phyloP scores from a whole-genome alignment of 2,113 vertebrate species.

The Pollachius pollachius region DNA sequence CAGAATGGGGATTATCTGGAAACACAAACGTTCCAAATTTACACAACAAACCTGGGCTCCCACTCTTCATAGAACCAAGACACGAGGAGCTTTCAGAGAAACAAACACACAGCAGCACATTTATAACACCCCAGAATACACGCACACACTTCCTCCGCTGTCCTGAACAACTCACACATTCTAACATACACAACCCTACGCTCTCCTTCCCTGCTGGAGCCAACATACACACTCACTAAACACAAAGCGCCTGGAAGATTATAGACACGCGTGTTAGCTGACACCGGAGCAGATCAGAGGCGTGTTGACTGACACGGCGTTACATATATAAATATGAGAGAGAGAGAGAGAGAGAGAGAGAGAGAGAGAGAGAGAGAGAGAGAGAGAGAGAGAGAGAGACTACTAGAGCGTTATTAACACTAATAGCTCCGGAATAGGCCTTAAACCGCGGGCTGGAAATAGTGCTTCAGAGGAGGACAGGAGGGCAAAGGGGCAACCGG shows the following conservation, averaged over 20 bases:
- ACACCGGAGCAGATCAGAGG: conserved; percentile 26
- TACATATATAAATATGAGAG: not conserved
- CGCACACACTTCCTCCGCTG: conserved; percentile 42
- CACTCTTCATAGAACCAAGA: conserved; percentile 40
- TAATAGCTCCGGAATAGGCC: conserved; percentile 66
- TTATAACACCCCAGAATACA: not conserved
- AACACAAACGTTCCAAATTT: conserved; percentile 64
- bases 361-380: no score
- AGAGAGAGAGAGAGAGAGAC: not conserved
- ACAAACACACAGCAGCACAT: no score
- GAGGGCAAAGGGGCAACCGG: no score
- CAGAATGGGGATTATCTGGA: conserved; percentile 49
- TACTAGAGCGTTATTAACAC: conserved; percentile 57
- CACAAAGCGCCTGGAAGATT: conserved; percentile 24
- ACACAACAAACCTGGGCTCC: conserved; percentile 49
- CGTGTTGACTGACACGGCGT: conserved; percentile 23
- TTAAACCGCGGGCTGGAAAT: conserved; percentile 29
- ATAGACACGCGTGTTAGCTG: conserved; percentile 29
- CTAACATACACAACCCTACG: not conserved
- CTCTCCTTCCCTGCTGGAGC: conserved; percentile 37
- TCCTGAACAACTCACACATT: conserved; percentile 43
- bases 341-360: not conserved
- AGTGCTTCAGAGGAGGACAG: no score
- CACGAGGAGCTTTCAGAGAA: conserved; percentile 34
- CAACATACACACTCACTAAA: conserved; percentile 31